Evolutionary conservation across 2,888 invertebrate genomes (phyloP).

Genomic region (Agelastica alni): DNA sequence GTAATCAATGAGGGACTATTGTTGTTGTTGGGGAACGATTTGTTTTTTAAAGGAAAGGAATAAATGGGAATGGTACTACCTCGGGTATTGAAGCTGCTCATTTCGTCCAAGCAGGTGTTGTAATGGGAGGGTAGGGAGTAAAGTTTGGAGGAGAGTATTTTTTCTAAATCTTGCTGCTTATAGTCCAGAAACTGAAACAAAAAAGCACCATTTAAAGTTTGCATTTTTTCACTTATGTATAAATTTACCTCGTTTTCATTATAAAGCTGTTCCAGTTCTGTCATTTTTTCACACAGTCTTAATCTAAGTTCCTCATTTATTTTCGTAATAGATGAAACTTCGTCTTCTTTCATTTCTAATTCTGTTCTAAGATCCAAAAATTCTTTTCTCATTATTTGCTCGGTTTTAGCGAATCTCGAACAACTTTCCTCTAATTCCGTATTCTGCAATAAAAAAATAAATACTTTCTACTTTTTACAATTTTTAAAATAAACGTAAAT

Average conservation of each 20-base stretch:
- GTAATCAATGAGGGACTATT: constrained; percentile 16
- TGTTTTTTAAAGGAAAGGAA: constrained; percentile 20
- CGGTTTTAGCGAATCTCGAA: constrained; percentile 30
- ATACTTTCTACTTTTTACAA: no score
- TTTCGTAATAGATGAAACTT: constrained; percentile 36
- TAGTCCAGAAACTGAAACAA: constrained; percentile 33
- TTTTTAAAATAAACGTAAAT: background rate
- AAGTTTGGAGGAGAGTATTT: constrained; percentile 27
- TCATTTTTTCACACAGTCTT: constrained; percentile 37
- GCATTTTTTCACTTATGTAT: no score
- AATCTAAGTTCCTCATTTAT: constrained; percentile 36
- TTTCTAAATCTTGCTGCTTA: constrained; percentile 34
- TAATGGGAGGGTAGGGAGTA: constrained; percentile 29
- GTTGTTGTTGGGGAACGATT: background rate
- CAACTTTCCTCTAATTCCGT: constrained; percentile 37
- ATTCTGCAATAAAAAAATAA: constrained; percentile 40
- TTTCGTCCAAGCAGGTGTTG: constrained; percentile 29
- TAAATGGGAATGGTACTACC: constrained; percentile 34
- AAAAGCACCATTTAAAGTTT: no score
- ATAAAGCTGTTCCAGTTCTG: constrained; percentile 37
- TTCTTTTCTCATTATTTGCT: constrained; percentile 35
- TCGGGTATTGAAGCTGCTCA: constrained; percentile 23
- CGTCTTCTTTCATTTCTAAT: constrained; percentile 40
- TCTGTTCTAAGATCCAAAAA: constrained; percentile 37
- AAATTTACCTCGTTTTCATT: constrained; percentile 41